Percentiles rank a stretch among this genome's conserved stretches.
Conservation (phyloP, 37 sponge, comb jelly and placozoan species). For the Eunapius fragilis region DNA sequence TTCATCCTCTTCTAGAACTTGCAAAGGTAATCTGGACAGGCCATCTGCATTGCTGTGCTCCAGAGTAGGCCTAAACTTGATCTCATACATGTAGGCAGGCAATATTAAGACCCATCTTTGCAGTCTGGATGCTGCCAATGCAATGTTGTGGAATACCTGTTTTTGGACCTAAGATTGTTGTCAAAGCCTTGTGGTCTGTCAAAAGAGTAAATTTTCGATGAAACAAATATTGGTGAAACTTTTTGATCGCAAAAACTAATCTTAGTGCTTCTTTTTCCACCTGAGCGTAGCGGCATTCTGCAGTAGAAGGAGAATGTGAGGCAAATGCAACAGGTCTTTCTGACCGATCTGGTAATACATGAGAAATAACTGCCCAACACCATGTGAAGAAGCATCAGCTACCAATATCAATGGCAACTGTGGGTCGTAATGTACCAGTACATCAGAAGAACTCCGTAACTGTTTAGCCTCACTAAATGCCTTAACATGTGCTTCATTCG, state of each 20-base stretch:
- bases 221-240: conserved; percentile 61
- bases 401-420: conserved; percentile 5
- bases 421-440: conserved; percentile 25
- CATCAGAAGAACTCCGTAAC: conserved; percentile 1
- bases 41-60: conserved; percentile 64
- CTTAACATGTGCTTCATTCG: conserved; percentile 7
- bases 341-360: conserved; percentile 15
- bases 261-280: conserved; percentile 56
- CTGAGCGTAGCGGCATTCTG: conserved; percentile 52
- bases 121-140: conserved; percentile 43
- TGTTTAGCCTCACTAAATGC: conserved; percentile 16
- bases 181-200: conserved; percentile 38
- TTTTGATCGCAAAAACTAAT: conserved; percentile 36
- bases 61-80: conserved; percentile 26
- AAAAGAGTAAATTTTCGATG: conserved; percentile 39
- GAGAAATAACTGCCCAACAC: conserved; percentile 40
- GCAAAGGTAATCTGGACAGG: conserved; percentile 50
- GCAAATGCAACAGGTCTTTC: conserved; percentile 52
- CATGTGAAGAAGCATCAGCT: conserved; percentile 33
- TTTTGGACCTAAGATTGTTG: conserved; percentile 19
- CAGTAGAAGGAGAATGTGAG: conserved; percentile 18
- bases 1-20: background rate
- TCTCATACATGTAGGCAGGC: too few species aligned
- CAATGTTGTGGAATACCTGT: conserved; percentile 33
- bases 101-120: conserved; percentile 5